phyloP scores from a whole-genome alignment of 2,888 invertebrate genomes.

The Dasypogon diadema region DNA sequence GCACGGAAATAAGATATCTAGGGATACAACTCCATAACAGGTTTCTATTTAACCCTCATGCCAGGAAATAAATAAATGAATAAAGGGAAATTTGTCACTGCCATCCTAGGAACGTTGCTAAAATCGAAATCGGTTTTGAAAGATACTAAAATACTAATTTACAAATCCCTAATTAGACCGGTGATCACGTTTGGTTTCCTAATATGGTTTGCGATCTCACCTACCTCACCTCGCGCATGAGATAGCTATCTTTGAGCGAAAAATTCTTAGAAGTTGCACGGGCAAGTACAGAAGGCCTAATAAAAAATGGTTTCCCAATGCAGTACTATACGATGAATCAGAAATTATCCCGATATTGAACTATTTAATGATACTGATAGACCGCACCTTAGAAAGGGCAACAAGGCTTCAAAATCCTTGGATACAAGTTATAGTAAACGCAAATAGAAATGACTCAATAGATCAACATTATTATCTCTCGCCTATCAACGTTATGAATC shows the following conservation, averaged over 20 bases:
- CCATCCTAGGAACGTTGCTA: not conserved
- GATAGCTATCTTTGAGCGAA: not conserved
- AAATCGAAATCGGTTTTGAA: not conserved
- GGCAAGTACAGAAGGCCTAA: not conserved
- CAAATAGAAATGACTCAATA: not conserved
- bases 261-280: not conserved
- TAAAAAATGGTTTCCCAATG: not conserved
- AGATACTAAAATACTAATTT: not conserved
- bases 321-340: not conserved
- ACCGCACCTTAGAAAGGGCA: not conserved
- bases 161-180: not conserved
- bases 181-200: not conserved
- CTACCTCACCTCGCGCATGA: not conserved
- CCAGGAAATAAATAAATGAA: not conserved
- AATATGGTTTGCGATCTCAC: not conserved
- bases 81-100: not conserved
- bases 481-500: not conserved
- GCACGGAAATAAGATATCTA: not conserved
- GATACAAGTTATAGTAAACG: no score
- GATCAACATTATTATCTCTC: not conserved
- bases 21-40: not conserved
- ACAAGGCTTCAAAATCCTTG: not conserved
- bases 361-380: not conserved
- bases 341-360: not conserved
- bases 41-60: not conserved